Conservation (phyloP, 2,888 invertebrate species). For the Oxyteleia sp. region DNA sequence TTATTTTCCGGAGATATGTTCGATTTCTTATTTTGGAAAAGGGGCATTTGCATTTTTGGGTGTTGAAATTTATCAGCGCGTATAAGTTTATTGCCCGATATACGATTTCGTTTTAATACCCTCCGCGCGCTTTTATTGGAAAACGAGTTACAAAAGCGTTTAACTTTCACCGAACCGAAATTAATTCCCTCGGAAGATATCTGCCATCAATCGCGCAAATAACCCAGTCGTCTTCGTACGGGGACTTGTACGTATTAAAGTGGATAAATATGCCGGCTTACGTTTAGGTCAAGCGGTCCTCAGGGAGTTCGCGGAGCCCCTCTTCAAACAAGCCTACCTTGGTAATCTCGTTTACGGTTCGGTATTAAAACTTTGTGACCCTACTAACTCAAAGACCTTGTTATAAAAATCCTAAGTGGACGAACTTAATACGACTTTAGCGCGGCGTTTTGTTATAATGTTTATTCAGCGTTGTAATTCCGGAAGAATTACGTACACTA, state of each 20-base stretch:
- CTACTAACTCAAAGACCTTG: slow-evolving; percentile 44
- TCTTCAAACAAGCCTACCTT: slow-evolving; percentile 38
- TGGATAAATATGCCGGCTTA: slow-evolving; percentile 54
- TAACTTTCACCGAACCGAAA: slow-evolving; percentile 30
- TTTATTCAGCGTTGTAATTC: slow-evolving; percentile 35
- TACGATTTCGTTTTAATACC: slow-evolving; percentile 10
- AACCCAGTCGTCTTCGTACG: slow-evolving; percentile 13
- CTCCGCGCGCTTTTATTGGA: slow-evolving; percentile 11
- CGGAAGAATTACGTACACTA: slow-evolving; percentile 11
- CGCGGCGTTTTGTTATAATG: slow-evolving; percentile 37
- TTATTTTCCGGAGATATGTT: too few species aligned
- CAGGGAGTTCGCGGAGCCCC: slow-evolving; percentile 32
- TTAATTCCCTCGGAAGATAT: slow-evolving; percentile 20
- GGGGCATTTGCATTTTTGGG: background rate
- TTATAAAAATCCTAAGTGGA: slow-evolving; percentile 48
- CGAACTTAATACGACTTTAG: slow-evolving; percentile 51
- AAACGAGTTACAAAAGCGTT: slow-evolving; percentile 14
- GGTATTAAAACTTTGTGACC: slow-evolving; percentile 60
- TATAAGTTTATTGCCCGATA: background rate
- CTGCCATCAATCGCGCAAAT: slow-evolving; percentile 35
- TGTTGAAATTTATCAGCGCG: slow-evolving; percentile 5
- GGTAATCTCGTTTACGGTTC: slow-evolving; percentile 63
- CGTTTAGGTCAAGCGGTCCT: slow-evolving; percentile 51
- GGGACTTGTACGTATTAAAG: slow-evolving; percentile 32
- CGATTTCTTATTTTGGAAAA: background rate